Base-by-base conservation (phyloP, 1,140 invertebrate species). In the Drosophila parvula region DNA sequence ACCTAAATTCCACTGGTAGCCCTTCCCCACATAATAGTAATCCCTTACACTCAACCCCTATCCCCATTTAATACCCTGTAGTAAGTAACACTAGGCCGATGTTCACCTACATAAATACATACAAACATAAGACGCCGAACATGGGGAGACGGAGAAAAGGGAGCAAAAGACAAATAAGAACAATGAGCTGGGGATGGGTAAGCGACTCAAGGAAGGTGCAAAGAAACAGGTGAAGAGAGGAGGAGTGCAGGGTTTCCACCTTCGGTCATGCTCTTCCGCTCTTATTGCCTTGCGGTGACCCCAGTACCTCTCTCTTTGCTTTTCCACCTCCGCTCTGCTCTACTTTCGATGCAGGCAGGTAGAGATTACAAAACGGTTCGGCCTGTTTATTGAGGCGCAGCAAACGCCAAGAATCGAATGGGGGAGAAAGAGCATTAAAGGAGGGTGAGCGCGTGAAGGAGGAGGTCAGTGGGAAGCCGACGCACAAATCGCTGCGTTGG, bases 291-390 rank as follows among this genome's bases (percentile, higher is more conserved):
- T 83, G 41, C 75, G 48, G 9, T 77, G 67, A 83, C 78, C 77
- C 71, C 45, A 69, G 45, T 10, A 36, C 28, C 27, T 12, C 45
- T 18, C 47, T 43, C 11, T 28, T 14, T 11, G n/a, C 16, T 12
- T 28, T n/a, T 28, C 28, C 16, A 34, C 43, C 43, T 56, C 41
- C 79, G 43, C 70, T 74, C 38, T 85, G 82, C 83, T 76, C 82
- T 79, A 88, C 40, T 81, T 86, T 71, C 36, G 43, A 30, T 64
- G 59, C 81, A 82, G 79, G 59, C 81, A 82, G 79, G 81, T 85
- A 85, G 64, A 78, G 81, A 85, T 85, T 82, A 85, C 82, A 82
- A 85, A 82, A 86, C 74, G 69, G 51, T 81, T 65, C 11, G 45
- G n/a, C 40, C 32, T 81, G 61, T 67, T 60, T 77, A 77, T 73